A percentile compares a stretch with the other conserved stretches of the same genome.
phyloP scores from a whole-genome alignment of 2,113 vertebrate genomes.

The Poeciliopsis prolifica region DNA sequence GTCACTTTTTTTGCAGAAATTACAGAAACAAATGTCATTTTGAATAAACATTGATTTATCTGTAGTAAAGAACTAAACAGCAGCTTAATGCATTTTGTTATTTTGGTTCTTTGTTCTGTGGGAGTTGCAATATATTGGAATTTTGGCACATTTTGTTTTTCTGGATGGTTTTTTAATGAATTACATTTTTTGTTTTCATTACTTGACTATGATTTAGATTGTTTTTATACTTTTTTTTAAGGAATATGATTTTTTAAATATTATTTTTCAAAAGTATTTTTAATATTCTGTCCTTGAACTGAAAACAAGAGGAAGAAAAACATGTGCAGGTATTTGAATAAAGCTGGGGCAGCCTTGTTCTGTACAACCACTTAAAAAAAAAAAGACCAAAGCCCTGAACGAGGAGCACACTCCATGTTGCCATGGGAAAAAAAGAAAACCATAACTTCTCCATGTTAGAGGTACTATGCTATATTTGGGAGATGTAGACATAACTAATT shows the following conservation, averaged over 20 bases:
- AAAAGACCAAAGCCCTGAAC: constrained; percentile 52
- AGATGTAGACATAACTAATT: neutral
- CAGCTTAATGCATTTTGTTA: constrained; percentile 52
- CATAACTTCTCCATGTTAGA: constrained; percentile 26
- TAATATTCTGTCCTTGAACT: constrained; percentile 47
- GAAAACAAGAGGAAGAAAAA: constrained; percentile 35
- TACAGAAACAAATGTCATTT: constrained; percentile 19
- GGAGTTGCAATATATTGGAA: constrained; percentile 57
- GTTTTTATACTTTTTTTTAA: neutral
- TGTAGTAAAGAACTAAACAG: constrained; percentile 44
- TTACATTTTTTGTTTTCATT: neutral
- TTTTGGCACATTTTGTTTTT: neutral
- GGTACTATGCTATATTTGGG: constrained; percentile 1
- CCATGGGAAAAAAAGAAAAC: constrained; percentile 20
- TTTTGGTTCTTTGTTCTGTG: constrained; percentile 53
- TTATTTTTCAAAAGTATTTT: constrained; percentile 31
- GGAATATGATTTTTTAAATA: neutral
- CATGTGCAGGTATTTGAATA: constrained; percentile 40
- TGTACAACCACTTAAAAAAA: constrained; percentile 22
- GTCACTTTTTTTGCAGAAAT: constrained; percentile 14
- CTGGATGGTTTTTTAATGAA: constrained; percentile 32
- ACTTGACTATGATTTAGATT: too few species aligned
- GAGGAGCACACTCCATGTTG: constrained; percentile 39
- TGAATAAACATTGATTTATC: constrained; percentile 14
- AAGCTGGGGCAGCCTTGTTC: constrained; percentile 50